Evolutionary conservation across 2,113 vertebrate genomes (phyloP).

Genomic region (Anser cygnoides): DNA sequence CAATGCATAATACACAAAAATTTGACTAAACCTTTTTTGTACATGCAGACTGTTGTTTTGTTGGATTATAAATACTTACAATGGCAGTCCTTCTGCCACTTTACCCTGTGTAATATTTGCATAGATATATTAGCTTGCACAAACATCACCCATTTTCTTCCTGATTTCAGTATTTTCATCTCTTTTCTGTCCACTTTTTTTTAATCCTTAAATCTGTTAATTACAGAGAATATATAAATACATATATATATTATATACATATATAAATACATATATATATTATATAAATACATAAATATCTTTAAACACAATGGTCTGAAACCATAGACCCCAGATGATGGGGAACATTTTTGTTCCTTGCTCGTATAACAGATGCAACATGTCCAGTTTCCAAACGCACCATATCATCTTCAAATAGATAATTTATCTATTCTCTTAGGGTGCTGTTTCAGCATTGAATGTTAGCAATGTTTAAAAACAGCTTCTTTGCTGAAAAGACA

Average conservation of each 20-base stretch:
- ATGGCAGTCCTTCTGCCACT: background rate
- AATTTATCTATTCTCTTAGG: background rate
- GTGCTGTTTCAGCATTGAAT: background rate
- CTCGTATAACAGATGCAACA: background rate
- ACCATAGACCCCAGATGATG: background rate
- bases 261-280: background rate
- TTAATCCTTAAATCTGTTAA: background rate
- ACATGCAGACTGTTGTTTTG: background rate
- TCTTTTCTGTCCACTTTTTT: background rate
- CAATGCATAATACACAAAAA: background rate
- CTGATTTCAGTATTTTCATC: background rate
- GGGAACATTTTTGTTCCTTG: background rate
- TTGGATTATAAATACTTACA: background rate
- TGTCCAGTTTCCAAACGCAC: background rate
- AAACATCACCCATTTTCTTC: background rate
- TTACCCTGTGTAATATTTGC: background rate
- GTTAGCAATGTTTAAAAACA: background rate
- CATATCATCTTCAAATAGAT: background rate
- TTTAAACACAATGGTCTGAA: background rate
- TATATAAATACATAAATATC: background rate
- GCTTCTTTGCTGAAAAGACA: background rate
- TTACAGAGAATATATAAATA: background rate
- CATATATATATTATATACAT: background rate
- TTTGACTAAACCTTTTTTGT: background rate
- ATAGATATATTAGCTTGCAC: background rate